Evolutionary conservation across 1,140 invertebrate species (phyloP), one percentile per base, ranked within the genome.

Genomic region (Nomia melanderi): DNA sequence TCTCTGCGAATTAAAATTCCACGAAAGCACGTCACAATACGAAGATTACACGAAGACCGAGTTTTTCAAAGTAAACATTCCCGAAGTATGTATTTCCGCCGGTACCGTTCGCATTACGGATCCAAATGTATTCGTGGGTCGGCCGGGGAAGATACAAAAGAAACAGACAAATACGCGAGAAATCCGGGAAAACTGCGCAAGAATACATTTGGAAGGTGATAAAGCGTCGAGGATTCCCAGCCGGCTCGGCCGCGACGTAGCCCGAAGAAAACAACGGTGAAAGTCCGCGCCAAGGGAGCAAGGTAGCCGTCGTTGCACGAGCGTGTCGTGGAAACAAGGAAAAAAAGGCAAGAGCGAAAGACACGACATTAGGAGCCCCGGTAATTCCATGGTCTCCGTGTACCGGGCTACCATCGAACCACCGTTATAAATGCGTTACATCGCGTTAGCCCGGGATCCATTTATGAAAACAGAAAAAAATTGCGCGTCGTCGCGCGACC

Each of bases 341-440:
- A 44, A 44, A 17, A 14, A 20, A 17, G n/a, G 59, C 63, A 59
- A 39, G 12, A 12, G 14, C 14, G 20, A 50, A 50, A 8, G 29
- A 69, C 64, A 69, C 65, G 73, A 76, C 65, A 69, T 76, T 76
- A 76, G 73, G 65, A 59, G 41, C 54, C 47, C 20, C n/a, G 73
- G 65, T 76, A 76, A 69, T 69, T 69, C 73, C 64, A 47, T 23
- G 64, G 54, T n/a, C 29, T 69, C 41, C 39, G 65, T 76, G 73
- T 76, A 54, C 65, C 31, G 25, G 65, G 54, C 64, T 76, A 76
- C 54, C 73, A 69, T 76, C 64, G 73, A 59, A 59, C 23, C 73
- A n/a, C 54, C 65, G 73, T 76, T 76, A 69, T 69, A 69, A 76
- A 76, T 76, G 73, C 54, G 73, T 69, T 76, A 76, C 73, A 69